A percentile compares a stretch with the other conserved stretches of the same genome.
Evolutionary conservation across 2,888 invertebrate genomes (phyloP).

Genomic region (Eumacrocentrus americanus): DNA sequence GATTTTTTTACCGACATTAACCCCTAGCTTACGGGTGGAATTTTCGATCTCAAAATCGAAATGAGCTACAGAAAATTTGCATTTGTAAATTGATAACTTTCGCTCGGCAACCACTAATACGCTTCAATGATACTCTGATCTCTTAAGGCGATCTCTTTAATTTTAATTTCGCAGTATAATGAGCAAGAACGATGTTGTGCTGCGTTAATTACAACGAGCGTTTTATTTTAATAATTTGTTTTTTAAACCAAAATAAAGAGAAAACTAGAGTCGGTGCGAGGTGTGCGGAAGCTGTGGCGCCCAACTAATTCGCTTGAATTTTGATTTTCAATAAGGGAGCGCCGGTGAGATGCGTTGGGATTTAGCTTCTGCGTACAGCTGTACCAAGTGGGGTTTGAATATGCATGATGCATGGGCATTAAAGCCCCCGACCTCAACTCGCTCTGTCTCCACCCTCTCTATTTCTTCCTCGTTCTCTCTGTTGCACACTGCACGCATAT

Average conservation of each 20-base stretch:
- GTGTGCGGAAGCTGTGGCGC: constrained; percentile 30
- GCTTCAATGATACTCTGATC: background rate
- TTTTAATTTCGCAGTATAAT: constrained; percentile 10
- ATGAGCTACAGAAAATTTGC: too few relatives aligned
- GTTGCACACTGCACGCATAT: constrained; percentile 12
- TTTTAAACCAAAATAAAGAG: constrained; percentile 2
- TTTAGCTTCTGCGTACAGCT: constrained; percentile 59
- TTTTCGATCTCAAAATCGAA: too few relatives aligned
- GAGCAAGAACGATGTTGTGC: background rate
- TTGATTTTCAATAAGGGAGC: constrained; percentile 60
- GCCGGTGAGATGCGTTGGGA: constrained; percentile 53
- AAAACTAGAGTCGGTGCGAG: constrained; percentile 21
- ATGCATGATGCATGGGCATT: constrained; percentile 61
- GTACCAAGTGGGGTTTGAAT: constrained; percentile 58
- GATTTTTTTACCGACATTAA: too few relatives aligned
- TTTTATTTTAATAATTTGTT: constrained; percentile 1
- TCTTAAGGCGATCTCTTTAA: background rate
- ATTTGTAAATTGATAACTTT: too few relatives aligned
- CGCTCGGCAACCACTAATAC: background rate
- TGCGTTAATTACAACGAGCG: constrained; percentile 2
- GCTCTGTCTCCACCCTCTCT: constrained; percentile 20
- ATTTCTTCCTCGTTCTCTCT: constrained; percentile 13
- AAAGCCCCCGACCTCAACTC: constrained; percentile 47
- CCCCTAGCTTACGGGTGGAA: too few relatives aligned
- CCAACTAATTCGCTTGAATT: constrained; percentile 57